phyloP scores from a whole-genome alignment of 2,888 invertebrate species.

The Athalia circularis region DNA sequence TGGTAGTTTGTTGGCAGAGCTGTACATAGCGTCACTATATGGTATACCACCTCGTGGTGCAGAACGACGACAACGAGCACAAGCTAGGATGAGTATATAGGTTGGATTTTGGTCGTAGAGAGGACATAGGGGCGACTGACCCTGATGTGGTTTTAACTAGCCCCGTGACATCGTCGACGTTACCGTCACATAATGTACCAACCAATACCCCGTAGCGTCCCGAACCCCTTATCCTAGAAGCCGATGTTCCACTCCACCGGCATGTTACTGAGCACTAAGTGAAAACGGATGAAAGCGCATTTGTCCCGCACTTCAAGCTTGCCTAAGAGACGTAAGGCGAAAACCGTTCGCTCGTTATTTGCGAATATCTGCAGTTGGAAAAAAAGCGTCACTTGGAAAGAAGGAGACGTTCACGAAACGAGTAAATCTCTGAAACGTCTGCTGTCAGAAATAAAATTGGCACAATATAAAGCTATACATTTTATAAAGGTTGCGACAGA shows the following conservation, averaged over 20 bases:
- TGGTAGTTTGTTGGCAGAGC: too few species aligned
- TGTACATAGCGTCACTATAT: too few species aligned
- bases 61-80: conserved; percentile 25
- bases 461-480: not conserved
- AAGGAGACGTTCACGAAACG: not conserved
- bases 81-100: conserved; percentile 13
- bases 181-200: conserved; percentile 38
- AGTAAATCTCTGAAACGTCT: conserved; percentile 7
- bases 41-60: not conserved
- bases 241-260: conserved; percentile 42
- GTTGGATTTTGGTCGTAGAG: conserved; percentile 24
- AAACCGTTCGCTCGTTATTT: conserved; percentile 39
- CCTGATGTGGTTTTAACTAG: conserved; percentile 47
- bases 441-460: conserved; percentile 22
- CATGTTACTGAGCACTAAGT: conserved; percentile 43
- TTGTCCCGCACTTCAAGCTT: conserved; percentile 29
- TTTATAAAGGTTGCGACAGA: conserved; percentile 10
- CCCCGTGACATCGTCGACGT: conserved; percentile 36
- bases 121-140: conserved; percentile 38
- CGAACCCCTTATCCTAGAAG: conserved; percentile 40
- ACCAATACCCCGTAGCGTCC: conserved; percentile 28
- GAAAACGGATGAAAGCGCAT: conserved; percentile 43
- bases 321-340: conserved; percentile 18
- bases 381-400: conserved; percentile 7
- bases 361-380: conserved; percentile 15